phyloP scores from a whole-genome alignment of 2,797 vertebrate species.

The Heliangelus exortis region DNA sequence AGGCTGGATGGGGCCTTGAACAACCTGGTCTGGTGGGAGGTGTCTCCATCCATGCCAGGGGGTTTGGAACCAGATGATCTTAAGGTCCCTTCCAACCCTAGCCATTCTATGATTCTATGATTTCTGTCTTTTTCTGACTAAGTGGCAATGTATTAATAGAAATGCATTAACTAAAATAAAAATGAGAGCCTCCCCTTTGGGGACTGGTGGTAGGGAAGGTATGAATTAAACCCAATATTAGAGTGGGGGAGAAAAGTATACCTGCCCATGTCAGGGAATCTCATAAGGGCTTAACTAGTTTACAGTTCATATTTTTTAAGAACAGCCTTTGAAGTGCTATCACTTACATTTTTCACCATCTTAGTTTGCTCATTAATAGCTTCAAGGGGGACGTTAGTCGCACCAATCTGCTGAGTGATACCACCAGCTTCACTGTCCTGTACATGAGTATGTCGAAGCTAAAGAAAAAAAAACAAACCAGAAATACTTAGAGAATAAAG shows the following conservation, averaged over 20 bases:
- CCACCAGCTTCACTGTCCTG: constrained; percentile 97
- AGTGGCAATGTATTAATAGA: neutral
- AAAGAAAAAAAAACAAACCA: neutral
- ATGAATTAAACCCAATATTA: neutral
- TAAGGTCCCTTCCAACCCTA: no score
- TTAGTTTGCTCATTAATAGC: constrained; percentile 92
- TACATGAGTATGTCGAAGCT: constrained; percentile 94
- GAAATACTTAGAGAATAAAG: neutral
- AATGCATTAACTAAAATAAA: neutral
- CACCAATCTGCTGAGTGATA: constrained; percentile 99
- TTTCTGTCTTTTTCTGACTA: neutral
- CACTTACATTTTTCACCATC: constrained; percentile 96
- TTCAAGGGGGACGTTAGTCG: constrained; percentile 96
- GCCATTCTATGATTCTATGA: no score
- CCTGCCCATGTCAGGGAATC: neutral
- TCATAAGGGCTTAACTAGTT: neutral
- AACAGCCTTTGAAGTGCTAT: neutral
- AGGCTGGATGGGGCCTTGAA: no score
- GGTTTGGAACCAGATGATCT: no score
- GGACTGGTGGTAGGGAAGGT: rapidly evolving
- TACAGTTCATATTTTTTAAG: neutral
- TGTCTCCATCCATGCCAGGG: no score
- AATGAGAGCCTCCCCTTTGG: neutral
- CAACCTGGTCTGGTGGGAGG: no score
- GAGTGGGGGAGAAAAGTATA: rapidly evolving